Evolutionary conservation across 2,888 invertebrate species (phyloP), one percentile per base, ranked within the genome.

Genomic region (Ctena decussata): DNA sequence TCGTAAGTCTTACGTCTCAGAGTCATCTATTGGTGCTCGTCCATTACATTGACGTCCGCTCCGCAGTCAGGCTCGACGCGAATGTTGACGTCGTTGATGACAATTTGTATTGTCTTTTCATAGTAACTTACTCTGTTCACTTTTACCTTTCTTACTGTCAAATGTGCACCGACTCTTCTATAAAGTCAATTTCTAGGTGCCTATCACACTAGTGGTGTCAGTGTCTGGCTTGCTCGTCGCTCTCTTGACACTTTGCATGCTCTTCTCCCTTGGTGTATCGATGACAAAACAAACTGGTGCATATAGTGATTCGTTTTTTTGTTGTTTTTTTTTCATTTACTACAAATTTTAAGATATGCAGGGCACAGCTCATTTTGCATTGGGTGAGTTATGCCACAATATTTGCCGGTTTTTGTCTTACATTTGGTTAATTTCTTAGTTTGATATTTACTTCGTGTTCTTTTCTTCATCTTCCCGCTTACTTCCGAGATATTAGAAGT

Each of bases 1-100:
- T 70, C 30, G 32, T 37, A 12, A 6, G 80, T 24, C 21, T 35
- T 37, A 27, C 35, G 39, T 32, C 12, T 41, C 12, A 35, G 24
- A 21, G 72, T 30, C 73, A 70, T 85, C 24, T 65, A 71, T 11
- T 71, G 46, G 35, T 24, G 24, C 30, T 78, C 78, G 30, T 78
- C 71, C 78, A 71, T 78, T 6, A 70, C 39, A 53, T 71, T 78
- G 30, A 78, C 71, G 41, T 78, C 78, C 35, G 78, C 78, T 21
- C 71, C 78, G 49, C 71, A 71, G 46, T 78, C 78, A 3, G 72
- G 78, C 41, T 78, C 77, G 6, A 70, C 77, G 18, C 46, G 60
- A 24, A 77, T 35, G 3, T 69, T 57, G 15, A 77, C 70, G 53
- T 70, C 71, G 39, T 79, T 44, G n/a, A 79, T 71, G 15, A 37